phyloP scores from a whole-genome alignment of 2,888 invertebrate genomes.

The Poecilobothrus nobilitatus region DNA sequence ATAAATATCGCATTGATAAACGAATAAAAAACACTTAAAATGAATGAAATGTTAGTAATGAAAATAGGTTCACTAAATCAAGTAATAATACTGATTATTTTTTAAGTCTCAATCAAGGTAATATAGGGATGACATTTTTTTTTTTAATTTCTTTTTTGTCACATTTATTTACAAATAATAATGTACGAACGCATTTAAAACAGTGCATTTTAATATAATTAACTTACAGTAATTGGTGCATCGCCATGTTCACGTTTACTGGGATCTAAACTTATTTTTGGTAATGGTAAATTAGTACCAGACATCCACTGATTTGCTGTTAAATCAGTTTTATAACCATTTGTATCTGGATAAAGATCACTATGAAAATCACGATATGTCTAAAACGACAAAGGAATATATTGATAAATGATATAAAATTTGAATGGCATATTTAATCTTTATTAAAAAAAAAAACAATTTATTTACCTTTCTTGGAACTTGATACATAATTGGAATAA shows the following conservation, averaged over 20 bases:
- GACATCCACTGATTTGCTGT: conserved; percentile 75
- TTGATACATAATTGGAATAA: conserved; percentile 90
- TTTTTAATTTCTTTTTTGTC: too few relatives aligned
- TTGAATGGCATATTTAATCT: neutral
- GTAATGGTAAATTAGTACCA: conserved; percentile 64
- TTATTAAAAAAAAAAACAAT: neutral
- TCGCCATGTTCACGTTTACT: conserved; percentile 57
- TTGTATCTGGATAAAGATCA: conserved; percentile 88
- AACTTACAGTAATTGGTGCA: conserved; percentile 53
- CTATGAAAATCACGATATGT: conserved; percentile 89
- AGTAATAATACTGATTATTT: neutral
- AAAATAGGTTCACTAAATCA: neutral
- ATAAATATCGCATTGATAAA: too few relatives aligned
- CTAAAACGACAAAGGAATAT: conserved; percentile 41
- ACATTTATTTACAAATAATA: neutral
- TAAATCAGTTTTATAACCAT: conserved; percentile 69
- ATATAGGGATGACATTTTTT: neutral
- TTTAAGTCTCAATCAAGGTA: neutral
- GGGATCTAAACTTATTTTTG: conserved; percentile 77
- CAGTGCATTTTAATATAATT: neutral
- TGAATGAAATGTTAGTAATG: neutral
- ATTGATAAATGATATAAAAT: neutral
- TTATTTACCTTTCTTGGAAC: conserved; percentile 73
- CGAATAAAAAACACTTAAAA: neutral
- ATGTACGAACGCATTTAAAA: neutral